These are phyloP conservation scores for Drosophila multiciliata DNA, from an alignment of 2,888 invertebrate species.

Conservation along the genomic window DNA sequence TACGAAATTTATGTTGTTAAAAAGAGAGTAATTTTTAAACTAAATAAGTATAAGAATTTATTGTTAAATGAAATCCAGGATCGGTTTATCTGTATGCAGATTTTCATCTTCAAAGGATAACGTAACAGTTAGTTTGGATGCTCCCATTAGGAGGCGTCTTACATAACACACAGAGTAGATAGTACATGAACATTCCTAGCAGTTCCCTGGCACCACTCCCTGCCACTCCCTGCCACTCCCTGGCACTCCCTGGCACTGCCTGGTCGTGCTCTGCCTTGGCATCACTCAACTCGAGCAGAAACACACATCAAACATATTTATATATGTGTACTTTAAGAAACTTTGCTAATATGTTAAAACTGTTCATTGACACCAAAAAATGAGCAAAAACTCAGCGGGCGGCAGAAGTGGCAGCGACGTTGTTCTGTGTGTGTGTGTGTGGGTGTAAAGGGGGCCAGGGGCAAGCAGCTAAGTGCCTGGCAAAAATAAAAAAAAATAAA, in stretches of 20 bases:
- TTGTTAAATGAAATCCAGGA: neutral
- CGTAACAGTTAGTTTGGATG: conserved; percentile 20
- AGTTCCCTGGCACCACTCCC: neutral
- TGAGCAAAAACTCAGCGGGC: conserved; percentile 63
- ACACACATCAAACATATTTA: conserved; percentile 76
- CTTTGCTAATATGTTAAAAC: conserved; percentile 82
- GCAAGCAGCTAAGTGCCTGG: conserved; percentile 39
- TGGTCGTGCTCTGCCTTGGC: conserved; percentile 2
- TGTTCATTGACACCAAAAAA: conserved; percentile 81
- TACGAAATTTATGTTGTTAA: neutral
- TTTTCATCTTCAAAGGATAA: conserved; percentile 19
- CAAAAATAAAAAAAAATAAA: conserved; percentile 23
- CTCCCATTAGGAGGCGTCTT: conserved; percentile 48
- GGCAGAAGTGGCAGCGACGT: conserved; percentile 14
- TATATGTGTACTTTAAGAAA: conserved; percentile 78
- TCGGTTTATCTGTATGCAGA: neutral
- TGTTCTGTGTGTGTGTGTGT: neutral
- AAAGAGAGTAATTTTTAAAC: too few species aligned
- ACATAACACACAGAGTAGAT: conserved; percentile 42
- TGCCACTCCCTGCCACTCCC: neutral
- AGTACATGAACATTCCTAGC: conserved; percentile 4
- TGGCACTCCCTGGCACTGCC: neutral
- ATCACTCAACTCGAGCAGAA: conserved; percentile 30
- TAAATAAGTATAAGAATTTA: neutral
- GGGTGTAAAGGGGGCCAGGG: neutral